These are phyloP conservation scores for Drosophila quadrilineata DNA, from an alignment of 1,140 invertebrate species.

Conservation along the genomic window DNA sequence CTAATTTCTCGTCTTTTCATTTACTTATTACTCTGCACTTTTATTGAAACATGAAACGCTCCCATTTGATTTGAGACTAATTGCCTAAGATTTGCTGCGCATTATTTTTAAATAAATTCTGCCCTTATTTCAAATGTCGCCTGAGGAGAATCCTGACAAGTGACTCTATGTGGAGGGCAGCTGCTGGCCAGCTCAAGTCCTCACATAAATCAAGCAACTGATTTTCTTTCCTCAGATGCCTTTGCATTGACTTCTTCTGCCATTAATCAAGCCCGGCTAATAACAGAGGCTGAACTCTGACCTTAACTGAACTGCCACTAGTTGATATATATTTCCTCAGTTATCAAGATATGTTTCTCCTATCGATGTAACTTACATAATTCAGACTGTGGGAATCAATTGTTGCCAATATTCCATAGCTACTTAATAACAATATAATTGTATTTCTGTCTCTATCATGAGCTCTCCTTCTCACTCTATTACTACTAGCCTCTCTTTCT, in stretches of 20 bases:
- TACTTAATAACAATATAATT: slow-evolving; percentile 22
- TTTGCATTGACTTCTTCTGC: slow-evolving; percentile 3
- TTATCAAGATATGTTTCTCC: too few species aligned
- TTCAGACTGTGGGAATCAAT: too few species aligned
- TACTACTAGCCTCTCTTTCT: neutral
- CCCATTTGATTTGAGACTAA: slow-evolving; percentile 47
- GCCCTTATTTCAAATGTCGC: too few species aligned
- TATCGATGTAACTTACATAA: too few species aligned
- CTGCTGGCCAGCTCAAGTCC: too few species aligned
- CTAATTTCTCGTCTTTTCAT: too few species aligned
- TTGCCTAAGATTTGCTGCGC: slow-evolving; percentile 48
- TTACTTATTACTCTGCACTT: slow-evolving; percentile 29
- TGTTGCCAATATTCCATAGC: neutral
- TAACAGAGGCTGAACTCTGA: too few species aligned
- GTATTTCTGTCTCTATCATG: neutral
- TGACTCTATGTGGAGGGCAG: too few species aligned
- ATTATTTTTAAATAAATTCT: slow-evolving; percentile 52
- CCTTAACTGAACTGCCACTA: too few species aligned
- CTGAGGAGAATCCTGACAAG: too few species aligned
- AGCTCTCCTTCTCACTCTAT: neutral
- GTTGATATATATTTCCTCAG: too few species aligned
- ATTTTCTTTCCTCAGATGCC: slow-evolving; percentile 43
- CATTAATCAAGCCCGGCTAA: slow-evolving; percentile 47
- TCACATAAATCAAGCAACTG: slow-evolving; percentile 59
- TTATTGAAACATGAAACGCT: slow-evolving; percentile 61